Base-by-base conservation (phyloP, 53 echinoderm and acorn worm genomes). In the Echinarachnius parma region DNA sequence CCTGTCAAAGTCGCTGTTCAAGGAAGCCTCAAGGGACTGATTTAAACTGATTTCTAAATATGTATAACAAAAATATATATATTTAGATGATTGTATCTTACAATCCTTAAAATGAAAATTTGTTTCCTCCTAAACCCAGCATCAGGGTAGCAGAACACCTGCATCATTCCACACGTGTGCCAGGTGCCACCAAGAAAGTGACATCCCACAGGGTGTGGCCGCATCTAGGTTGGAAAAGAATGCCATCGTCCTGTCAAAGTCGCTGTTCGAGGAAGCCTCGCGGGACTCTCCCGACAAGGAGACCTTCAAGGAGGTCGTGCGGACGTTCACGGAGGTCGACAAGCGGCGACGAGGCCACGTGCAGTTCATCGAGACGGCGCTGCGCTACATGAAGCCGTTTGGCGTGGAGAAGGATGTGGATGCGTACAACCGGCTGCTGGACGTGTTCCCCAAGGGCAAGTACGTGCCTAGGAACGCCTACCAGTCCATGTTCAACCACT, bases 391-490 rank as follows among this genome's bases (percentile, higher is more conserved):
- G 95, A 87, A 86, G 54, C 53, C 68, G 14, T 94, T 87, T 66
- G 75, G 78, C 13, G 90, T 90, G 16, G 90, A 94, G 78, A 94
- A 94, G 29, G 95, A 94, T 39, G 75, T 94, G n/a, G 81, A 90
- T 9, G 81, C 84, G 20, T 94, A 94, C 62, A 94, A 94, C 56
- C 81, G 47, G 60, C 24, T 94, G 8, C 78, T 94, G 33, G 84
- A 87, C 58, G 68, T 87, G 24, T 90, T 94, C 44, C 95, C 95
- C 11, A 94, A 94, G 52, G 95, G 87, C n/a, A 79, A 86, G 34
- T 94, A 57, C 57, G 75, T 84, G 9, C 80, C 90, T 19, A 64
- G 65, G 62, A 94, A 94, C 59, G 46, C 81, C 15, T 77, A 87
- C 74, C 95, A 94, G 78, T 60, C 83, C 0, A 90, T 94, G 60